Evolutionary conservation across 2,113 vertebrate genomes (phyloP).

Genomic region (Carassius auratus): DNA sequence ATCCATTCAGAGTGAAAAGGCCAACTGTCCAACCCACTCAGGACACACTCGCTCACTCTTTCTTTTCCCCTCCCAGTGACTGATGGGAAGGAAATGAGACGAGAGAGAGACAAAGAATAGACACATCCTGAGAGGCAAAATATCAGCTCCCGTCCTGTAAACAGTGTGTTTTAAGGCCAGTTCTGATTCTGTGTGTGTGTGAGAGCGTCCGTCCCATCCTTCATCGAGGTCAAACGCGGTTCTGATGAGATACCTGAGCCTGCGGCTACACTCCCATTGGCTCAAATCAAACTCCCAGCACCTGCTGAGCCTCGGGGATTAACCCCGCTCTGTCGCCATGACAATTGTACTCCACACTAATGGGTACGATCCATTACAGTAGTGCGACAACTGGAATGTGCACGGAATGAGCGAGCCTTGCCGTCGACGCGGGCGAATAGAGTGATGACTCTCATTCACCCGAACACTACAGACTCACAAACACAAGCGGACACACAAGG

Average conservation of each 20-base stretch:
- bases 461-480: neutral
- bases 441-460: conserved; percentile 19
- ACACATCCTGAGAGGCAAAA: conserved; percentile 20
- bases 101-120: conserved; percentile 13
- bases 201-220: neutral
- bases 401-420: neutral
- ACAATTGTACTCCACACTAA: conserved; percentile 33
- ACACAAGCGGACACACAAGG: neutral
- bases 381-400: conserved; percentile 1
- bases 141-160: neutral
- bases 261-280: conserved; percentile 13
- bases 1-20: conserved; percentile 45
- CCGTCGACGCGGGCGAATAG: neutral
- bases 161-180: neutral
- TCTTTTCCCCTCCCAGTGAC: neutral
- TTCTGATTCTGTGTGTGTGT: conserved; percentile 9
- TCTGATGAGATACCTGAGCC: conserved; percentile 20
- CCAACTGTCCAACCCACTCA: conserved; percentile 34
- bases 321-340: conserved; percentile 7
- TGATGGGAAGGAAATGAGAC: conserved; percentile 16
- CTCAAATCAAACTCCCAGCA: conserved; percentile 38
- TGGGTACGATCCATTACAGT: conserved; percentile 25
- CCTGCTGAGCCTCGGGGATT: conserved; percentile 23
- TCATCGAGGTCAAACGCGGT: conserved; percentile 18
- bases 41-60: neutral